Percentiles rank a stretch among this genome's conserved stretches.
phyloP scores from a whole-genome alignment of 1,140 invertebrate species.

The Magallana ariakensis region DNA sequence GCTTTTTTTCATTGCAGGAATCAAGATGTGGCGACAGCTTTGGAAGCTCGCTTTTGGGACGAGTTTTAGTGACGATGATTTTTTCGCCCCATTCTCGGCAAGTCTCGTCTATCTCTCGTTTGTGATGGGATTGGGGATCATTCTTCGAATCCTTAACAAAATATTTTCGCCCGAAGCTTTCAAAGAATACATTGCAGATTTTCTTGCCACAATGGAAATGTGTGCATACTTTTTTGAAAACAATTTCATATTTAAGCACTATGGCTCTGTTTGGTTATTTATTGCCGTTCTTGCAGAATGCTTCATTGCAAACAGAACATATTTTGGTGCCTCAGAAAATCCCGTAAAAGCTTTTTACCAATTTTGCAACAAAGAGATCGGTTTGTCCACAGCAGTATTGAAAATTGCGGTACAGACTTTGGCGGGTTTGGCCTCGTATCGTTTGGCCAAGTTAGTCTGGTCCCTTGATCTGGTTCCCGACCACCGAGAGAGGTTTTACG shows the following conservation, averaged over 20 bases:
- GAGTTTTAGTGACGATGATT: conserved; percentile 60
- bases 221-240: conserved; percentile 77
- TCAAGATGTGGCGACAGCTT: conserved; percentile 61
- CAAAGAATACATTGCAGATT: conserved; percentile 65
- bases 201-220: conserved; percentile 72
- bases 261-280: conserved; percentile 71
- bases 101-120: conserved; percentile 73
- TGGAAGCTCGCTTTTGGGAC: conserved; percentile 59
- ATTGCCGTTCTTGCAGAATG: conserved; percentile 69
- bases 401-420: conserved; percentile 68
- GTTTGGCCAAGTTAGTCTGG: conserved; percentile 72
- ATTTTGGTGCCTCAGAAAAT: conserved; percentile 71
- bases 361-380: conserved; percentile 59
- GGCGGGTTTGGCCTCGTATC: conserved; percentile 73
- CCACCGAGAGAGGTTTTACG: conserved; percentile 71
- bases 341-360: conserved; percentile 70
- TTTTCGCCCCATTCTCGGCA: conserved; percentile 68
- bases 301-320: conserved; percentile 71
- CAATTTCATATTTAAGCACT: conserved; percentile 75
- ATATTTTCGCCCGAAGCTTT: conserved; percentile 58
- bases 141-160: conserved; percentile 64
- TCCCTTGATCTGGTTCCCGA: conserved; percentile 73
- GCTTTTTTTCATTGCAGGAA: no score
- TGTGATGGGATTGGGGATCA: conserved; percentile 64
- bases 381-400: conserved; percentile 54